phyloP scores from a whole-genome alignment of 2,888 invertebrate genomes.

The Ophioninae sp. region DNA sequence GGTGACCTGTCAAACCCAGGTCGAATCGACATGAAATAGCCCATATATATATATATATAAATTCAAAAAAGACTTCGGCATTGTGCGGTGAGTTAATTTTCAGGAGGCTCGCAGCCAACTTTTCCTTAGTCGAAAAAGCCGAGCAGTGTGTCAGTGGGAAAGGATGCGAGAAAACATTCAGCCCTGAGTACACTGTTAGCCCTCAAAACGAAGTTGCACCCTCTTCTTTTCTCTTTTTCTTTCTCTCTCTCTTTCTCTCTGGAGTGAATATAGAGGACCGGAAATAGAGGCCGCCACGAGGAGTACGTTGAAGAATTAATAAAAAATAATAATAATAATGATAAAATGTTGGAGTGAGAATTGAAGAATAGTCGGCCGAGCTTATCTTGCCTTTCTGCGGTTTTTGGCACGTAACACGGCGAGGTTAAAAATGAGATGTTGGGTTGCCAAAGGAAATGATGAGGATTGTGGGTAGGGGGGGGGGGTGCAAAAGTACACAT shows the following conservation, averaged over 20 bases:
- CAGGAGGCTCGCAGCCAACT: background rate
- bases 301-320: background rate
- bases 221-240: background rate
- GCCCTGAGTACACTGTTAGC: background rate
- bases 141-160: background rate
- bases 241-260: background rate
- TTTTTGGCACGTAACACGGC: conserved; percentile 3
- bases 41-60: background rate
- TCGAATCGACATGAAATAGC: too few relatives aligned
- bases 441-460: background rate
- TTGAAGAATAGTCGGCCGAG: background rate
- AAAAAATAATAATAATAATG: background rate
- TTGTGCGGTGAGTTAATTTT: background rate
- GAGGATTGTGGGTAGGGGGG: too few relatives aligned
- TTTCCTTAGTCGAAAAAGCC: background rate
- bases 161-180: background rate
- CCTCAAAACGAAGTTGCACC: background rate
- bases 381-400: background rate
- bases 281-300: background rate
- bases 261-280: background rate
- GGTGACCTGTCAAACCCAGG: too few relatives aligned
- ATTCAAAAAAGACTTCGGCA: background rate
- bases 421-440: background rate
- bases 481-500: background rate
- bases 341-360: background rate